A percentile compares a stretch with the other conserved stretches of the same genome.
phyloP scores from a whole-genome alignment of 2,113 vertebrate species.

The Irena cyanogastra region DNA sequence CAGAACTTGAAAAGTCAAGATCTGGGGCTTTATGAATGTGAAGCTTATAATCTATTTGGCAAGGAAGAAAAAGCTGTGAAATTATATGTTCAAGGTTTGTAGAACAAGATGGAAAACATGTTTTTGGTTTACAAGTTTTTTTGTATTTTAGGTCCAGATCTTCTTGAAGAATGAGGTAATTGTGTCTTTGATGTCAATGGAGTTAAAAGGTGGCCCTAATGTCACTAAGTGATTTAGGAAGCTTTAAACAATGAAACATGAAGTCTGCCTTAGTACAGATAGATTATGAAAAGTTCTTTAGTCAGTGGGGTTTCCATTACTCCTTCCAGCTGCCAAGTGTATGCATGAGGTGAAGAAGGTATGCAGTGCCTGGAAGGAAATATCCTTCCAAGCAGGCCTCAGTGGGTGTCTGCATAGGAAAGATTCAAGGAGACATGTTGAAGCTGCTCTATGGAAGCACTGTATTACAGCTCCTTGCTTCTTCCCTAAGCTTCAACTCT shows the following conservation, averaged over 20 bases:
- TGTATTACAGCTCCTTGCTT: neutral
- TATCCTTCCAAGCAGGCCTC: neutral
- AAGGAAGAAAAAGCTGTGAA: conserved; percentile 49
- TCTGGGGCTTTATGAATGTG: conserved; percentile 69
- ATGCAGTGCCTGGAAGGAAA: neutral
- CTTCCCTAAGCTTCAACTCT: neutral
- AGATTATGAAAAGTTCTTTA: neutral
- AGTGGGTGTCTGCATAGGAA: neutral
- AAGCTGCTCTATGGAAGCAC: neutral
- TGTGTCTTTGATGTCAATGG: neutral
- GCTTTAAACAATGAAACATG: neutral
- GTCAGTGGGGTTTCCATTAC: neutral
- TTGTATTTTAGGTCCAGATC: neutral
- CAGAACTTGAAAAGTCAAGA: conserved; percentile 54
- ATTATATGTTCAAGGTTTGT: conserved; percentile 68
- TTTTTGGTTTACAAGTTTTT: neutral
- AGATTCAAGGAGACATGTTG: neutral
- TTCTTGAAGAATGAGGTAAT: neutral
- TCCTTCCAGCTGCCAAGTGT: neutral
- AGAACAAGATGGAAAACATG: neutral
- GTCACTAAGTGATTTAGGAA: neutral
- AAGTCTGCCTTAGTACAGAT: neutral
- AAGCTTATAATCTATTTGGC: conserved; percentile 59
- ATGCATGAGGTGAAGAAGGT: neutral
- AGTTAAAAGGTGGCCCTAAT: neutral